These are phyloP conservation scores for Drosophila murphyi DNA, from an alignment of 1,140 invertebrate genomes.

Conservation along the genomic window DNA sequence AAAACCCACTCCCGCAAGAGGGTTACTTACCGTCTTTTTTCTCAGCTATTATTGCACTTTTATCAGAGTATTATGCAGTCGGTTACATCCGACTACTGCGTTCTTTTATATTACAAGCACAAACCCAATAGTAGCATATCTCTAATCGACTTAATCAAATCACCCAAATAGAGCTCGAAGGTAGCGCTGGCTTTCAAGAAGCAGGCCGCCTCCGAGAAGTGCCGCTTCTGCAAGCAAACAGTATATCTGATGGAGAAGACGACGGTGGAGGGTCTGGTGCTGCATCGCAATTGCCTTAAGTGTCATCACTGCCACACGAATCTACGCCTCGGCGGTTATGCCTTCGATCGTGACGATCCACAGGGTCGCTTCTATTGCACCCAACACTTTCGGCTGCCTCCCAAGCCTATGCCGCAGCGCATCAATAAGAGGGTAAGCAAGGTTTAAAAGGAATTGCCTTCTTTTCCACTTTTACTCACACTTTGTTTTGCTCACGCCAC, in stretches of 20 bases:
- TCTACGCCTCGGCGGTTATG: conserved; percentile 86
- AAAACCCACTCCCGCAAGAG: too few relatives aligned
- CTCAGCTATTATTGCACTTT: too few relatives aligned
- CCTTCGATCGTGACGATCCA: conserved; percentile 90
- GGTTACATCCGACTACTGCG: neutral
- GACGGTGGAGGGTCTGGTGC: conserved; percentile 93
- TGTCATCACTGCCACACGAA: conserved; percentile 86
- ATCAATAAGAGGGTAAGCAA: conserved; percentile 63
- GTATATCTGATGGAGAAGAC: conserved; percentile 95
- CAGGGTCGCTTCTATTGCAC: conserved; percentile 92
- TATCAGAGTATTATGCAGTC: neutral
- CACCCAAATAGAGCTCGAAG: conserved; percentile 85
- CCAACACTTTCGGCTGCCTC: conserved; percentile 90
- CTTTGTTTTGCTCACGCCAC: neutral
- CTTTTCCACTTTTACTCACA: neutral
- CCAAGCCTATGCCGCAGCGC: conserved; percentile 77
- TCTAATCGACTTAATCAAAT: neutral
- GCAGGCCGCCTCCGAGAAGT: conserved; percentile 90
- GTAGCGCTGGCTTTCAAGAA: conserved; percentile 86
- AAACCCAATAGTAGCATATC: neutral
- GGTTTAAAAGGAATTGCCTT: neutral
- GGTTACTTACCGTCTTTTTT: too few relatives aligned
- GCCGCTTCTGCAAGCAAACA: conserved; percentile 94
- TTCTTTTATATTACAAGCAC: neutral
- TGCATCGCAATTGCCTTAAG: conserved; percentile 93